A percentile compares a stretch with the other conserved stretches of the same genome.
These are phyloP conservation scores for Anneissia japonica DNA, from an alignment of 35 echinoderm and acorn worm genomes.

Conservation along the genomic window DNA sequence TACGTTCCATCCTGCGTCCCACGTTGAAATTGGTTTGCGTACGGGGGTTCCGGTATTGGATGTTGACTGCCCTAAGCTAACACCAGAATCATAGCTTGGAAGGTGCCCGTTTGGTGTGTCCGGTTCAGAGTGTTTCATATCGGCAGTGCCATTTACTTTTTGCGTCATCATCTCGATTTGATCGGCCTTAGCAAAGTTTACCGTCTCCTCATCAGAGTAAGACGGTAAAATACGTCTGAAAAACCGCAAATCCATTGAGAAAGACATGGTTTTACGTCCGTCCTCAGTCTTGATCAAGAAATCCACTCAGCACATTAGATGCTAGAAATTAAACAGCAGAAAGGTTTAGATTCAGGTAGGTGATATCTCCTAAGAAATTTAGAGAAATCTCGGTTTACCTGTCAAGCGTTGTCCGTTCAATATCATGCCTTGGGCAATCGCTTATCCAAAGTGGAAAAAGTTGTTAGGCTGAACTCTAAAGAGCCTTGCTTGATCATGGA, in stretches of 20 bases:
- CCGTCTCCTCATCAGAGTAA: background rate
- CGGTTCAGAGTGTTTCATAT: background rate
- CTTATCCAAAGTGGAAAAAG: background rate
- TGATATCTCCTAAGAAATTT: background rate
- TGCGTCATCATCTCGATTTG: background rate
- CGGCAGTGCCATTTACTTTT: background rate
- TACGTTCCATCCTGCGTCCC: slow-evolving; percentile 64
- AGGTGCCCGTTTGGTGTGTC: background rate
- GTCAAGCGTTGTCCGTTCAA: background rate
- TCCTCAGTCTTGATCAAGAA: background rate
- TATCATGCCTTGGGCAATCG: background rate
- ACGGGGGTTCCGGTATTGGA: background rate
- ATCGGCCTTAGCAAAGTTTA: background rate
- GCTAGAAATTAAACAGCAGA: background rate
- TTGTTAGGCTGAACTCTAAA: background rate
- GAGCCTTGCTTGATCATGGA: background rate
- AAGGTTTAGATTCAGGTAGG: background rate
- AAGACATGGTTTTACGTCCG: background rate
- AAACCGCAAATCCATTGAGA: background rate
- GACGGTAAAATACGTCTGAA: background rate
- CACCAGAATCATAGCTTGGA: background rate
- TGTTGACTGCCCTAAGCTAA: background rate
- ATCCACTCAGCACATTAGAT: no score
- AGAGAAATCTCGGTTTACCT: background rate
- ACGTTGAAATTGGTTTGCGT: slow-evolving; percentile 38